A percentile compares a stretch with the other conserved stretches of the same genome.
Conservation (phyloP, 30 jellyfish, hydroid and myxozoan genomes). For the Turritopsis dohrnii region DNA sequence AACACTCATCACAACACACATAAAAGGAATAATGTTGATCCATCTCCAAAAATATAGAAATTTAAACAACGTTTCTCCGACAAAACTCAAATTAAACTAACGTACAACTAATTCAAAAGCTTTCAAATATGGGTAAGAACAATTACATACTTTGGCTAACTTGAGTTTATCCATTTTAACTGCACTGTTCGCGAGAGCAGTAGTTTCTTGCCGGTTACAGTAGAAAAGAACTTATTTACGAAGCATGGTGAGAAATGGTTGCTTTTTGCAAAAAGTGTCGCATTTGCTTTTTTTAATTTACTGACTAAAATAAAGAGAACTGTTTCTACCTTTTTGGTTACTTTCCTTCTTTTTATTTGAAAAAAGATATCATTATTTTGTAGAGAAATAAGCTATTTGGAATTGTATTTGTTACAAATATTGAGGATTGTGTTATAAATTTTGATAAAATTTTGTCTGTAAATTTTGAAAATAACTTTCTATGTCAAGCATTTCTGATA, state of each 20-base stretch:
- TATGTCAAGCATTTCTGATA: background rate
- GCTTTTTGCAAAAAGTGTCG: background rate
- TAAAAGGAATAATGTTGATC: too few relatives aligned
- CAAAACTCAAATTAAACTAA: too few relatives aligned
- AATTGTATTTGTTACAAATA: too few relatives aligned
- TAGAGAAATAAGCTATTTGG: background rate
- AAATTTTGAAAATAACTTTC: too few relatives aligned
- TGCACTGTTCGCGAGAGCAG: background rate
- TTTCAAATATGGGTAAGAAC: too few relatives aligned
- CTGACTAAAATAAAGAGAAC: background rate
- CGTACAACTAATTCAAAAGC: too few relatives aligned
- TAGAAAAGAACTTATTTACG: conserved; percentile 2
- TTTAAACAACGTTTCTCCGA: too few relatives aligned
- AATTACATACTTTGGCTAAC: conserved; percentile 68
- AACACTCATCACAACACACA: too few relatives aligned
- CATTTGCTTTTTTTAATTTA: background rate
- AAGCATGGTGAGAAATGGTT: conserved; percentile 8
- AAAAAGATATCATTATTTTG: too few relatives aligned
- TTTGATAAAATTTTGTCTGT: background rate
- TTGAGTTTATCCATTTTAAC: conserved; percentile 58
- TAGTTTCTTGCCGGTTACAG: conserved; percentile 9
- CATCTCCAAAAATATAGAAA: too few relatives aligned
- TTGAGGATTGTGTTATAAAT: background rate
- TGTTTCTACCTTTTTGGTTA: too few relatives aligned
- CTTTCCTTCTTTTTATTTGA: too few relatives aligned